These are phyloP conservation scores for Aegotheles bennettii DNA, from an alignment of 2,113 vertebrate genomes.

Conservation along the genomic window DNA sequence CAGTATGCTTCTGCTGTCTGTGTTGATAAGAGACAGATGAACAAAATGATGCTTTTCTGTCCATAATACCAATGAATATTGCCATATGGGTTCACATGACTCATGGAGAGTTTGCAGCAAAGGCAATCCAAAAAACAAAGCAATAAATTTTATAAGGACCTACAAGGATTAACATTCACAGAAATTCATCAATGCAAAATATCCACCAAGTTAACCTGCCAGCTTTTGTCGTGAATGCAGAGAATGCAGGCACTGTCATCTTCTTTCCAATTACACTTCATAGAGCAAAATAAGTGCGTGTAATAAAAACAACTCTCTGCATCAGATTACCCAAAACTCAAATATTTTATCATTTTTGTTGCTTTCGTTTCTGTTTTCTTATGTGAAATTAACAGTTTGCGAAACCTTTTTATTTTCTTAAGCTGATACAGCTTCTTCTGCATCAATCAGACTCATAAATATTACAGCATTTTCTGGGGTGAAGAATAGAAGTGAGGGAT, in stretches of 20 bases:
- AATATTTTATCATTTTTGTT: neutral
- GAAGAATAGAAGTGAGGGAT: neutral
- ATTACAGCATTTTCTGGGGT: neutral
- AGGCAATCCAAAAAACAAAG: neutral
- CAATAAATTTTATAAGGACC: neutral
- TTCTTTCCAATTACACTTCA: neutral
- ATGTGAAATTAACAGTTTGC: neutral
- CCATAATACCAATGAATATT: neutral
- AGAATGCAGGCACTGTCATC: neutral
- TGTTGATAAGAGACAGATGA: neutral
- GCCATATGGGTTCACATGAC: neutral
- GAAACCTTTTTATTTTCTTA: neutral
- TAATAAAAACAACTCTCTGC: neutral
- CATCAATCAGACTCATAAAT: neutral
- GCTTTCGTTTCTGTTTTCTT: neutral
- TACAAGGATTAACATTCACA: neutral
- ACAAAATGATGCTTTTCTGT: neutral
- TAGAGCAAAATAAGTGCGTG: neutral
- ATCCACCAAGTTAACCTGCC: neutral
- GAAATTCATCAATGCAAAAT: neutral
- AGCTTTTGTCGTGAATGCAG: neutral
- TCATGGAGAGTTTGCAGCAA: neutral
- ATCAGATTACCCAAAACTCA: neutral
- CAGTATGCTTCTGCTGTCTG: neutral
- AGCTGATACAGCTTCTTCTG: neutral